Evolutionary conservation across 2,797 vertebrate species (phyloP), one percentile per base, ranked within the genome.

Genomic region (Tolypeutes matacus): DNA sequence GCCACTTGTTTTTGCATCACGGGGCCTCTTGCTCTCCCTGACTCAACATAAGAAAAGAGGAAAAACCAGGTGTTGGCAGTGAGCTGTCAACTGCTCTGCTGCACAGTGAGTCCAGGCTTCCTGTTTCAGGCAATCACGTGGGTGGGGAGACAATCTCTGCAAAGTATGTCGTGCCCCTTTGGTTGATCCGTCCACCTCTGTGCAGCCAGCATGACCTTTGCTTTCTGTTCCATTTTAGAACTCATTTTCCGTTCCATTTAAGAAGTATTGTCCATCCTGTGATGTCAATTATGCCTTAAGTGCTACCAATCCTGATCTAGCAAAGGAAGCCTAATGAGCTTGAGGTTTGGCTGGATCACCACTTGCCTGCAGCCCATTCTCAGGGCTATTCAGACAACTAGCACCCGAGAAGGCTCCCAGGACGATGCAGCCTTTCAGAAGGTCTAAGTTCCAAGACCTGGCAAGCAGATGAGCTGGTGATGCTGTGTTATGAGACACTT

Each of bases 151-250:
- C 7, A 14, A 42, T 25, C 51, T 86, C 75, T 78, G 65, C 86
- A 51, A 49, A 64, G 82, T 20, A 36, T 73, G 15, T 31, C 0
- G 3, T 2, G 60, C 46, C 86, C 36, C 3, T 56, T 53, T 80
- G 77, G 67, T 73, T 5, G 3, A 21, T 75, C 89, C 62, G 73
- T 23, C 91, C 49, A 56, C 92, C 78, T 89, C 76, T 65, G 31
- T 75, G 3, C 42, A 90, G 95, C 91, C 12, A 88, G 7, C 77
- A 94, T 39, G 85, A 73, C 78, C 72, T 91, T 94, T 34, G 60
- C 89, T 94, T 97, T 97, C 96, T 90, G 49, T 94, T 96, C 93
- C 89, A 77, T 91, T 97, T 95, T 60, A 95, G 96, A 97, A 75
- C 14, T 10, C 89, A 58, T 81, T 97, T 98, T 87, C 65, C 7